A percentile compares a stretch with the other conserved stretches of the same genome.
Evolutionary conservation across 2,113 vertebrate genomes (phyloP).

Genomic region (Macrotis lagotis): DNA sequence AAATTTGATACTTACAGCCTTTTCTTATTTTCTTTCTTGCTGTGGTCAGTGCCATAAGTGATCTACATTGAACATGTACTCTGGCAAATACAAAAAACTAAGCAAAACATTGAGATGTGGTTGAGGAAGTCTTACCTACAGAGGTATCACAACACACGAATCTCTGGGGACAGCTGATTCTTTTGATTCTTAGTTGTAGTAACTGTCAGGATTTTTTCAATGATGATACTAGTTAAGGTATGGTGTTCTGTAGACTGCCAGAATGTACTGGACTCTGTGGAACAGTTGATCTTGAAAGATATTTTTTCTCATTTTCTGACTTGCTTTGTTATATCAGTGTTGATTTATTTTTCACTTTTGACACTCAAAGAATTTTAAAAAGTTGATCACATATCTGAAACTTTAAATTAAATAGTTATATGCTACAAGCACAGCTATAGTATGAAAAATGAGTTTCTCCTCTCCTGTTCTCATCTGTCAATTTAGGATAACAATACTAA

Average conservation of each 20-base stretch:
- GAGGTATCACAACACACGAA: constrained; percentile 34
- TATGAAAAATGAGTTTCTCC: not conserved
- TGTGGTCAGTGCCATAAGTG: constrained; percentile 12
- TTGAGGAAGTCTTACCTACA: constrained; percentile 31
- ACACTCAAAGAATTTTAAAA: constrained; percentile 51
- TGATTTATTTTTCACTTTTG: constrained; percentile 77
- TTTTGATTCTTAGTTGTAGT: constrained; percentile 54
- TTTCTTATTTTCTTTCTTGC: not conserved
- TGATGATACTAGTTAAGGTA: constrained; percentile 60
- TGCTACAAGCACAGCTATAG: constrained; percentile 10
- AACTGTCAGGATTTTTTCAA: constrained; percentile 45
- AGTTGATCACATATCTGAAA: constrained; percentile 60
- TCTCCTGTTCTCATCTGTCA: constrained; percentile 10
- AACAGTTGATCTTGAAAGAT: constrained; percentile 75
- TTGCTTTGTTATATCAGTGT: constrained; percentile 71
- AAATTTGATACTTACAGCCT: not conserved
- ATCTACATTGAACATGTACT: not conserved
- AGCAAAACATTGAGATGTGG: constrained; percentile 33
- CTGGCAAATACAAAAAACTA: not conserved
- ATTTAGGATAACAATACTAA: not conserved
- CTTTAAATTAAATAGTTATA: constrained; percentile 61
- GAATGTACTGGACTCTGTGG: constrained; percentile 60
- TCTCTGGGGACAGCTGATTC: not conserved
- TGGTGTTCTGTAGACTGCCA: constrained; percentile 55
- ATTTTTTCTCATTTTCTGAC: constrained; percentile 64